Conservation (phyloP, 2,888 invertebrate genomes). For the Drosophila neutralis region DNA sequence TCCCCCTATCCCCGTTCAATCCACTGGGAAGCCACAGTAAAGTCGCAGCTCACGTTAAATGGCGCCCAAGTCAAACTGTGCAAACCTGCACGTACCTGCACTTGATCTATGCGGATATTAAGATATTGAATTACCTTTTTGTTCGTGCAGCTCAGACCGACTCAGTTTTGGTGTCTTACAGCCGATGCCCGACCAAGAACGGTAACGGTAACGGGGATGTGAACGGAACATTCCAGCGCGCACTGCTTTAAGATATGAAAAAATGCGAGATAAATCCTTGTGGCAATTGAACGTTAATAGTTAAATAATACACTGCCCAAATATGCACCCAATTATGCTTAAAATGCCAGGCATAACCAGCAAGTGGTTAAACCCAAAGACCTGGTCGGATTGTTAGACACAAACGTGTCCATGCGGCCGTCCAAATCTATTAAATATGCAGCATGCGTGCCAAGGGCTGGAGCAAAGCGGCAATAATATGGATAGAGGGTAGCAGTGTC, state of each 20-base stretch:
- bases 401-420: slow-evolving; percentile 50
- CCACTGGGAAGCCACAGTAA: slow-evolving; percentile 59
- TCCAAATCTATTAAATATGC: slow-evolving; percentile 73
- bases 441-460: slow-evolving; percentile 59
- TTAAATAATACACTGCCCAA: slow-evolving; percentile 75
- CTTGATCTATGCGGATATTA: slow-evolving; percentile 79
- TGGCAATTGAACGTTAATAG: slow-evolving; percentile 78
- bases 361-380: slow-evolving; percentile 42
- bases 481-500: neutral
- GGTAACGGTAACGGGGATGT: slow-evolving; percentile 1
- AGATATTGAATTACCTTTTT: slow-evolving; percentile 77
- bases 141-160: slow-evolving; percentile 71
- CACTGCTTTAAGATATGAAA: slow-evolving; percentile 53
- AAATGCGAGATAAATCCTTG: slow-evolving; percentile 66
- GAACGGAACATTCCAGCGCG: slow-evolving; percentile 40
- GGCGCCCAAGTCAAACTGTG: slow-evolving; percentile 76
- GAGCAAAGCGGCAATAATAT: slow-evolving; percentile 28
- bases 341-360: slow-evolving; percentile 71
- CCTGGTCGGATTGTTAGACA: slow-evolving; percentile 29
- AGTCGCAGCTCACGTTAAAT: slow-evolving; percentile 60
- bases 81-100: slow-evolving; percentile 79
- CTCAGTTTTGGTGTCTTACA: slow-evolving; percentile 22
- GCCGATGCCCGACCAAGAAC: neutral
- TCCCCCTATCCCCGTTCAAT: slow-evolving; percentile 8
- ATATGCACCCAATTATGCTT: slow-evolving; percentile 75